Percentiles rank a stretch among this genome's conserved stretches.
phyloP scores from a whole-genome alignment of 2,888 invertebrate species.

The Rhogogaster chlorosoma region DNA sequence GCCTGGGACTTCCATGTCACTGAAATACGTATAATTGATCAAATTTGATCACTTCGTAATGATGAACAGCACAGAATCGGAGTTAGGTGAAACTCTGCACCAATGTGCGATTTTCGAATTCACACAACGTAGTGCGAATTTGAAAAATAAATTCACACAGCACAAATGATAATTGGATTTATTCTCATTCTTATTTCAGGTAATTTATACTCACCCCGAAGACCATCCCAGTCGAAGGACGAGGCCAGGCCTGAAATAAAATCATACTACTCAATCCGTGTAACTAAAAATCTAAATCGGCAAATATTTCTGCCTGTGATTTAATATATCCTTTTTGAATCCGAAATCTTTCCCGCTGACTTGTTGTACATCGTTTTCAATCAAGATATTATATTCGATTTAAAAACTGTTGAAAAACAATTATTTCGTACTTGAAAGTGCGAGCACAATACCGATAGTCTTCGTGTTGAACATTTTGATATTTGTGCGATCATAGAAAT shows the following conservation, averaged over 20 bases:
- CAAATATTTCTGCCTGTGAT: neutral
- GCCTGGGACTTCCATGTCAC: neutral
- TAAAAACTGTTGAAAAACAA: neutral
- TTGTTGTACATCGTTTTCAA: neutral
- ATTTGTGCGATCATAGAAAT: neutral
- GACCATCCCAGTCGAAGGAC: neutral
- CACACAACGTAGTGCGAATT: no score
- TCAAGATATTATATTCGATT: neutral
- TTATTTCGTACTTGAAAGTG: neutral
- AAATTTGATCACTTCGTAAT: neutral
- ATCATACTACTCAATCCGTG: neutral
- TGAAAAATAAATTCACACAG: no score
- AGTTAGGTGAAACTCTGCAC: no score
- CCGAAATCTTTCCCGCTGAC: neutral
- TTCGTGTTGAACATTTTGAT: neutral
- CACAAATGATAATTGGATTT: no score
- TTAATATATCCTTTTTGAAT: neutral
- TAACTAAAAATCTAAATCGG: no score
- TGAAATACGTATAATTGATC: neutral
- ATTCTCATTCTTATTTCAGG: neutral
- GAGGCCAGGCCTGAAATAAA: neutral
- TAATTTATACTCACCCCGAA: neutral
- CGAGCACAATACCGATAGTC: neutral
- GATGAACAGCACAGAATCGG: neutral
- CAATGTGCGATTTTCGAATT: no score